A percentile compares a stretch with the other conserved stretches of the same genome.
phyloP scores from a whole-genome alignment of 2,797 vertebrate species.

The Percopsis omiscomaycus region DNA sequence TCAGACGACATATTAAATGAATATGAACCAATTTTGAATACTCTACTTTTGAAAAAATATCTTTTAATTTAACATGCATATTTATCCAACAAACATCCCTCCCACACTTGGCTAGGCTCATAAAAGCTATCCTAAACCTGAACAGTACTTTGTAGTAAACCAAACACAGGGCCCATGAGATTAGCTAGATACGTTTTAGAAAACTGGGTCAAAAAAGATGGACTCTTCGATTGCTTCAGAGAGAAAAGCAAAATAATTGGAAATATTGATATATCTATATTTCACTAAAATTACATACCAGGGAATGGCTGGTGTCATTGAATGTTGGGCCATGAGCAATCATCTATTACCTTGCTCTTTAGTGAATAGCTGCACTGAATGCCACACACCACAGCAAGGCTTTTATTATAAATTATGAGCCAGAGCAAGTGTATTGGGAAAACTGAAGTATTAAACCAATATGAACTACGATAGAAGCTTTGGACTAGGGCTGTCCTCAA shows the following conservation, averaged over 20 bases:
- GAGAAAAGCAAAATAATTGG: neutral
- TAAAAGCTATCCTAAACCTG: constrained; percentile 13
- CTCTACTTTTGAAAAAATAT: too few species aligned
- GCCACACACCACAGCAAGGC: too few species aligned
- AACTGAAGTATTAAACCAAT: too few species aligned
- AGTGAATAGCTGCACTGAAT: too few species aligned
- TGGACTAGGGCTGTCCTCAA: too few species aligned
- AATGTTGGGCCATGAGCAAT: constrained; percentile 12
- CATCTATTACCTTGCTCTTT: neutral
- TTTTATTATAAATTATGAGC: too few species aligned
- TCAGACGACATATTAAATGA: too few species aligned
- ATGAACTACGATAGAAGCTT: too few species aligned
- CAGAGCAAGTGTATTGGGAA: too few species aligned
- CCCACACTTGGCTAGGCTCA: constrained; percentile 26
- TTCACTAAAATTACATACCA: constrained; percentile 2
- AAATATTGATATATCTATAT: neutral
- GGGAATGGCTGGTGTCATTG: constrained; percentile 12
- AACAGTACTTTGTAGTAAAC: constrained; percentile 20
- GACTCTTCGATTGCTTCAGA: neutral
- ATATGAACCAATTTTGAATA: too few species aligned
- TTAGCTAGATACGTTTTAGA: neutral
- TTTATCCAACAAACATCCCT: constrained; percentile 24
- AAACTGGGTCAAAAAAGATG: neutral
- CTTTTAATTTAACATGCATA: neutral
- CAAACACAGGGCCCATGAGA: neutral